Evolutionary conservation across 2,888 invertebrate genomes (phyloP), one percentile per base, ranked within the genome.

Genomic region (Heliothis peltigera): DNA sequence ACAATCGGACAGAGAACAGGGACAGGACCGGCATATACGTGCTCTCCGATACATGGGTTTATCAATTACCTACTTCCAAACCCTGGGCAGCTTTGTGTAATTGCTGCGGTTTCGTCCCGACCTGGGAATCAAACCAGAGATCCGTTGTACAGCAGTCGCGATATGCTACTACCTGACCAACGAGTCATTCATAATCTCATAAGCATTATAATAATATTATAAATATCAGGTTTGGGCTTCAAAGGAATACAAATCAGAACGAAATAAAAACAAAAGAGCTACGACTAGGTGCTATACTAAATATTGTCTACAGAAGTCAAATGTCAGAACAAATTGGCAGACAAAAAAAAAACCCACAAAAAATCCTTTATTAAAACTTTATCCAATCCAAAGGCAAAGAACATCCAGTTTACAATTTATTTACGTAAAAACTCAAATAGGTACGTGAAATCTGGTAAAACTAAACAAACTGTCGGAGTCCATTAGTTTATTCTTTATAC

Each of bases 401-500:
- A 54, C 18, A 53, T 78, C 75, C 44, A 52, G 53, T 70, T 64
- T 60, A 67, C 56, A 68, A 71, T 63, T 61, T 73, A 66, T 69
- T 69, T 79, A 69, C 62, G 49, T 62, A n/a, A 52, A 49, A 49
- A 59, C 10, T 19, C 17, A 62, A 77, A 68, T 59, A n/a, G n/a
- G n/a, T n/a, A 75, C 62, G 35, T 7, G 75, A 82, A 84, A 73
- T 75, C 79, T 65, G 56, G 52, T 62, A 78, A 78, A 74, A 79
- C 70, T 61, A 79, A 76, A 78, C 73, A 73, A 60, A 51, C 79
- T 81, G 83, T 84, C 87, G 75, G 70, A 81, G 78, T 77, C 80
- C 79, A 86, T 85, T 85, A 82, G 78, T 70, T 63, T 70, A 76
- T 83, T 84, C 79, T 80, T 81, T 81, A 82, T 77, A 77, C 78